Percentiles rank a stretch among this genome's conserved stretches.
Evolutionary conservation across 2,797 vertebrate genomes (phyloP).

Genomic region (Eutrigla gurnardus): DNA sequence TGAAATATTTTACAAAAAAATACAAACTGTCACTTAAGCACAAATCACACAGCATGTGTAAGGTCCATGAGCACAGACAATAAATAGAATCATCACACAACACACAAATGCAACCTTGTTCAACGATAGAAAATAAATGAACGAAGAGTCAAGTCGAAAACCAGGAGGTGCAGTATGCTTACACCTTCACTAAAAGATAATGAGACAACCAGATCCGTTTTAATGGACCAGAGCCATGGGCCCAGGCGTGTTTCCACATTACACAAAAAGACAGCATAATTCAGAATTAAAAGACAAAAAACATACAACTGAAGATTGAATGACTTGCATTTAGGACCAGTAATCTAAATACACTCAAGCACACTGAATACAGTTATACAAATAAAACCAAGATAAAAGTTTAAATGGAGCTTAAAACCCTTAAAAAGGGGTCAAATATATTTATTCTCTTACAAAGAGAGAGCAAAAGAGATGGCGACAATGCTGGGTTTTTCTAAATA

Average conservation of each 20-base stretch:
- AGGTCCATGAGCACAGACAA: conserved; percentile 64
- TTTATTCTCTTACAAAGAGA: conserved; percentile 85
- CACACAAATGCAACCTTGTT: conserved; percentile 60
- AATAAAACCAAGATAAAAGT: conserved; percentile 51
- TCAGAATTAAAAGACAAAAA: conserved; percentile 37
- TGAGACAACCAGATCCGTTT: conserved; percentile 30
- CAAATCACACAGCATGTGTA: conserved; percentile 67
- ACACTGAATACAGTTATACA: conserved; percentile 41
- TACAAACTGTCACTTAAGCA: conserved; percentile 71
- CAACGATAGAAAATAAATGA: conserved; percentile 48
- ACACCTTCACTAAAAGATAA: conserved; percentile 37
- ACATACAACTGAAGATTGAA: conserved; percentile 31
- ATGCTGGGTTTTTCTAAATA: conserved; percentile 50
- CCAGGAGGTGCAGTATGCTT: conserved; percentile 34
- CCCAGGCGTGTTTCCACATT: conserved; percentile 47
- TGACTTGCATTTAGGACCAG: conserved; percentile 36
- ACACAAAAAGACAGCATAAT: conserved; percentile 44
- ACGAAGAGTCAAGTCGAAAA: conserved; percentile 43
- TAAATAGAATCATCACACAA: conserved; percentile 76
- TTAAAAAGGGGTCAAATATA: conserved; percentile 71
- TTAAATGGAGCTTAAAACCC: conserved; percentile 67
- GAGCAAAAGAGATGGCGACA: conserved; percentile 46
- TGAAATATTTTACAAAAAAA: conserved; percentile 74
- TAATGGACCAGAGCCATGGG: conserved; percentile 47
- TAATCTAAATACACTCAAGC: conserved; percentile 43